phyloP scores from a whole-genome alignment of 2,888 invertebrate genomes.

The Oscheius sp. region DNA sequence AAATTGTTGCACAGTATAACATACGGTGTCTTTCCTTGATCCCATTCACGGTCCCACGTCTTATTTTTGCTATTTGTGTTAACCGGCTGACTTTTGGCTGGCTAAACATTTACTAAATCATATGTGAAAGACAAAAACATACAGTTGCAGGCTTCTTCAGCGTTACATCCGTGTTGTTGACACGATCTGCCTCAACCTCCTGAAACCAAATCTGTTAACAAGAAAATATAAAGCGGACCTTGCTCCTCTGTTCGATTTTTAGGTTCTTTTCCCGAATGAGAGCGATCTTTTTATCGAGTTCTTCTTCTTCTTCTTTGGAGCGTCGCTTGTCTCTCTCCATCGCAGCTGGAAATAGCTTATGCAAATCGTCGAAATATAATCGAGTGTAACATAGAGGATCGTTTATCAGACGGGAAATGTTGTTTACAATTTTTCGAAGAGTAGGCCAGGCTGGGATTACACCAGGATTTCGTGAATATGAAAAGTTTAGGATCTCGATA shows the following conservation, averaged over 20 bases:
- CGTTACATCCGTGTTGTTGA: constrained; percentile 30
- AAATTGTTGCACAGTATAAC: constrained; percentile 7
- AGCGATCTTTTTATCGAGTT: constrained; percentile 58
- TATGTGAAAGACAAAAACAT: neutral
- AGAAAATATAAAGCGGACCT: constrained; percentile 30
- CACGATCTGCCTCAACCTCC: constrained; percentile 56
- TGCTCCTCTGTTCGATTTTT: constrained; percentile 52
- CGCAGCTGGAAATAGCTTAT: constrained; percentile 15
- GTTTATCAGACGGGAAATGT: neutral
- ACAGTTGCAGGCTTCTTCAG: constrained; percentile 16
- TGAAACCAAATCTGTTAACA: constrained; percentile 27
- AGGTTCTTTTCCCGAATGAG: constrained; percentile 59
- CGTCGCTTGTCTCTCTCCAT: constrained; percentile 40
- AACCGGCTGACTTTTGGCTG: neutral
- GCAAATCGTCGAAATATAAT: neutral
- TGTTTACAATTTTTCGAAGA: neutral
- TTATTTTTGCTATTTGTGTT: constrained; percentile 28
- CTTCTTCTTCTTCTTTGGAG: constrained; percentile 48
- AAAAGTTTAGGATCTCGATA: neutral
- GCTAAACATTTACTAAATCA: neutral
- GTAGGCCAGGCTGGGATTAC: neutral
- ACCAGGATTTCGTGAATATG: neutral
- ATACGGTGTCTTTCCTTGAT: constrained; percentile 57
- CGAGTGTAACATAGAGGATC: neutral
- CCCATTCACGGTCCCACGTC: constrained; percentile 51